phyloP scores from a whole-genome alignment of 2,888 invertebrate species.

The Euspilapteryx auroguttella region DNA sequence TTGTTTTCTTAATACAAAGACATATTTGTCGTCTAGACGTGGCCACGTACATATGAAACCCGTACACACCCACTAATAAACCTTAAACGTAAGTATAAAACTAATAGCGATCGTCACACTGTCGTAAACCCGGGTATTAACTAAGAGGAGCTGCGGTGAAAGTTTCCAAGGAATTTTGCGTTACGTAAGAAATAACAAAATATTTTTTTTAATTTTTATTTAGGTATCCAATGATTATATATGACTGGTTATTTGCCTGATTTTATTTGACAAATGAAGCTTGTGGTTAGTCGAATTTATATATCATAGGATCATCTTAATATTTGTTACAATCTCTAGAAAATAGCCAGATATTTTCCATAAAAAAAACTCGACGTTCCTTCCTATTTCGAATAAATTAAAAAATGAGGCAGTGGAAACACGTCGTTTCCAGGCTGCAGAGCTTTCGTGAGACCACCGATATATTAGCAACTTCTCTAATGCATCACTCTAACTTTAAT shows the following conservation, averaged over 20 bases:
- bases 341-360: too few relatives aligned
- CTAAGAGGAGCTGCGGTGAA: slow-evolving; percentile 18
- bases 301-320: too few relatives aligned
- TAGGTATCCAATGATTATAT: too few relatives aligned
- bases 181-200: slow-evolving; percentile 1
- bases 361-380: too few relatives aligned
- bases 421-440: slow-evolving; percentile 6
- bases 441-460: slow-evolving; percentile 15
- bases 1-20: slow-evolving; percentile 35
- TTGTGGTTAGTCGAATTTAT: too few relatives aligned
- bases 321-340: too few relatives aligned
- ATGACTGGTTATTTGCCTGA: too few relatives aligned
- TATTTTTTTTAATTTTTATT: slow-evolving; percentile 4
- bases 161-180: slow-evolving; percentile 8
- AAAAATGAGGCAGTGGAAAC: slow-evolving; percentile 16
- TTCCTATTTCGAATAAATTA: too few relatives aligned
- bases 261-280: too few relatives aligned
- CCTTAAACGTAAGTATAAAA: slow-evolving; percentile 48
- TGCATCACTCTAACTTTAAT: slow-evolving; percentile 19
- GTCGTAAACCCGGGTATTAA: slow-evolving; percentile 46
- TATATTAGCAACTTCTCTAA: slow-evolving; percentile 20
- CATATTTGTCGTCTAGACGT: slow-evolving; percentile 42
- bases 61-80: slow-evolving; percentile 43
- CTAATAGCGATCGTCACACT: slow-evolving; percentile 44
- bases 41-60: slow-evolving; percentile 34